Evolutionary conservation across 2,113 vertebrate genomes (phyloP).

Genomic region (Malaclemys terrapin): DNA sequence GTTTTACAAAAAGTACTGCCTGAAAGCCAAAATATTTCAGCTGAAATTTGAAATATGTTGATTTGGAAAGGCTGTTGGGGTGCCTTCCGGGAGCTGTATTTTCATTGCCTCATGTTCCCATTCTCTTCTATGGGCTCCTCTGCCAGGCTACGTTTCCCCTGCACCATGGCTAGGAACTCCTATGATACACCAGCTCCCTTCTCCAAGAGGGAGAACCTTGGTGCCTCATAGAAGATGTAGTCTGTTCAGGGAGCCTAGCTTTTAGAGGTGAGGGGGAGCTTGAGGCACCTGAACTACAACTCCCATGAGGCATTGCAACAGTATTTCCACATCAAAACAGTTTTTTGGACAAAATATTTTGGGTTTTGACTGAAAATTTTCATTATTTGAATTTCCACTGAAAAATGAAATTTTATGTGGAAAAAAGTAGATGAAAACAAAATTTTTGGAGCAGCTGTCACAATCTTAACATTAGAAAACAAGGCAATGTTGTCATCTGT

Average conservation of each 20-base stretch:
- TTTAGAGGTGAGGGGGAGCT: background rate
- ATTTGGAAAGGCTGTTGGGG: background rate
- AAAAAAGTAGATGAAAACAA: too few species aligned
- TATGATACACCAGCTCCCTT: background rate
- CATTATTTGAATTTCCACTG: too few species aligned
- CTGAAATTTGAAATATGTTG: background rate
- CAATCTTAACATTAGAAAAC: too few species aligned
- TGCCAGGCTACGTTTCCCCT: background rate
- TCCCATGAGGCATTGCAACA: too few species aligned
- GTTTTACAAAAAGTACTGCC: background rate
- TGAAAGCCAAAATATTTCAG: background rate
- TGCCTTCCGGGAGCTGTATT: background rate
- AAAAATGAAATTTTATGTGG: too few species aligned
- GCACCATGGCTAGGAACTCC: background rate
- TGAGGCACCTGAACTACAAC: too few species aligned
- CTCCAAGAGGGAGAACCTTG: background rate
- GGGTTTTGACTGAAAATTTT: too few species aligned
- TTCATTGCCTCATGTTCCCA: background rate
- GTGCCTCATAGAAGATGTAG: background rate
- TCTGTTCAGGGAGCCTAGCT: background rate
- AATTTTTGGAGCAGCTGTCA: too few species aligned
- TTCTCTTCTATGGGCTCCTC: background rate
- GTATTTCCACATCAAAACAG: too few species aligned
- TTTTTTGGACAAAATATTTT: too few species aligned
- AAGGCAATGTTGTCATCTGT: background rate